Evolutionary conservation across 2,888 invertebrate species (phyloP), one percentile per base, ranked within the genome.

Genomic region (Octonoba sinensis): DNA sequence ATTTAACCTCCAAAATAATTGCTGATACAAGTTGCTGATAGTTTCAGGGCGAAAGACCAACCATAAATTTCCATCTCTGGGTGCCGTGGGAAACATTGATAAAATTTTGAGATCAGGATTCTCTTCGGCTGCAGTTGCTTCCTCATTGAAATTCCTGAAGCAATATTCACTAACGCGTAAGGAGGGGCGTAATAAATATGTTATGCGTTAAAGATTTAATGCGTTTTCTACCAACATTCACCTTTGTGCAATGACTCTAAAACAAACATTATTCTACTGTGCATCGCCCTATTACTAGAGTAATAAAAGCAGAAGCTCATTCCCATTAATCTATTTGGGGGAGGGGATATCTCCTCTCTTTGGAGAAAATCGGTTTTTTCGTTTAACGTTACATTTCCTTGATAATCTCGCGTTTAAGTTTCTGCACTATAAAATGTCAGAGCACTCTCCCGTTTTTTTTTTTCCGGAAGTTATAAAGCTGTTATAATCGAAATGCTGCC

Each of bases 161-260:
- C 60, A 60, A 60, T 22, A 69, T 59, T 66, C 72, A 24, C 15
- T n/a, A 62, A 22, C 20, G 24, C 47, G 27, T 13, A 36, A 22
- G 57, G 49, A 49, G 67, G 67, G 60, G 47, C 73, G 46, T 79
- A 79, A 79, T 79, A 73, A 79, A 79, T 79, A 79, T 69, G 79
- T 79, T 79, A 79, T 67, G 72, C 79, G 73, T 73, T 79, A 79
- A 79, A 79, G 79, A 79, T 79, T 79, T 79, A 79, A 79, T 73
- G 79, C 67, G 73, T 79, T 76, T 79, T 73, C 79, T 73, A 73
- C 62, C 65, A 66, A 22, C 20, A 64, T 73, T 56, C 79, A 73
- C 69, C 73, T 73, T 79, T 79, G 79, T 73, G 60, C 51, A 67
- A 47, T 22, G 67, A 59, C 62, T 69, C 79, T 79, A 79, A 79